phyloP scores from a whole-genome alignment of 2,113 vertebrate species.

The Bufo bufo region DNA sequence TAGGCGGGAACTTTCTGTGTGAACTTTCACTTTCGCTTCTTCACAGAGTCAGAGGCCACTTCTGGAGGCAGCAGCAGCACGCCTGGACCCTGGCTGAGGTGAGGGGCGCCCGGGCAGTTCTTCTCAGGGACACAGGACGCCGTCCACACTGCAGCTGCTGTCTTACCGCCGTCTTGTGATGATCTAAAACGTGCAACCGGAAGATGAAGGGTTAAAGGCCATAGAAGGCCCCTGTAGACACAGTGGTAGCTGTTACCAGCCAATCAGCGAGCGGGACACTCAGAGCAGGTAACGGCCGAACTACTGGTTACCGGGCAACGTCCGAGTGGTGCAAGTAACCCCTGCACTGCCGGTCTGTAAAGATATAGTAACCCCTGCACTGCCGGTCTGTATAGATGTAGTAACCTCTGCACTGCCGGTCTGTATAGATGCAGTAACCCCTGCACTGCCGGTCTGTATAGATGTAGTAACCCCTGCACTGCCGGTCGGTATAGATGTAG shows the following conservation, averaged over 20 bases:
- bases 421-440: background rate
- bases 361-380: too few species aligned
- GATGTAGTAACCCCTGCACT: background rate
- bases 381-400: background rate
- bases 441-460: background rate
- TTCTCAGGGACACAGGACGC: too few species aligned
- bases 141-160: too few species aligned
- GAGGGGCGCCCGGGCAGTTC: too few species aligned
- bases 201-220: background rate
- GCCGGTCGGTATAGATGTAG: background rate
- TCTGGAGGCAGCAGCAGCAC: too few species aligned
- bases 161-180: too few species aligned
- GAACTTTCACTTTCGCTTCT: background rate
- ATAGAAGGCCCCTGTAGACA: too few species aligned
- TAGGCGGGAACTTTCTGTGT: background rate
- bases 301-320: background rate
- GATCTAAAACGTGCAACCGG: background rate
- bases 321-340: background rate
- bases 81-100: too few species aligned
- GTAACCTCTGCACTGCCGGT: too few species aligned
- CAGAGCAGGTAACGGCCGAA: background rate
- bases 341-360: background rate
- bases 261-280: background rate
- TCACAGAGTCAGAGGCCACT: background rate
- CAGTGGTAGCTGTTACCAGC: background rate